These are phyloP conservation scores for Sebastes hubbsi DNA, from an alignment of 2,797 vertebrate genomes.

Conservation along the genomic window DNA sequence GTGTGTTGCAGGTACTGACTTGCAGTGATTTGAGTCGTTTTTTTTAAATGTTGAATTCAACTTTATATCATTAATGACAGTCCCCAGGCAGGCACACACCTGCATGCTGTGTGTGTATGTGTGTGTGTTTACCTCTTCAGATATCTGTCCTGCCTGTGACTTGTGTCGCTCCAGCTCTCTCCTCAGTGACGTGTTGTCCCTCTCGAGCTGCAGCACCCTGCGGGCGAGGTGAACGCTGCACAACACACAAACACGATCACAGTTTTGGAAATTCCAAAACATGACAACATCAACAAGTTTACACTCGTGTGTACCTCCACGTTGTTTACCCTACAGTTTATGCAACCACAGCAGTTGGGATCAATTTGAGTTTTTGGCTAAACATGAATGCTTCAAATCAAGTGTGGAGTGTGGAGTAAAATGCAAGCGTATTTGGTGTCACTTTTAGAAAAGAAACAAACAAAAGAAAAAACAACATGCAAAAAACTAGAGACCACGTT, in stretches of 20 bases:
- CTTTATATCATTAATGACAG: background rate
- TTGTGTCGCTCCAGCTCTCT: conserved; percentile 91
- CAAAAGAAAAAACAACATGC: background rate
- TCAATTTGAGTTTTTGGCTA: conserved; percentile 1
- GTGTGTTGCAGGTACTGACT: conserved; percentile 31
- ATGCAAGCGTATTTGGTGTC: background rate
- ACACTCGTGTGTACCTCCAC: conserved; percentile 4
- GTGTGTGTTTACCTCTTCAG: conserved; percentile 86
- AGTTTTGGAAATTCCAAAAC: conserved; percentile 47
- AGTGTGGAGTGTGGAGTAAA: too few relatives aligned
- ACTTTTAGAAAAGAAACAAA: background rate
- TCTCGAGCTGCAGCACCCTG: conserved; percentile 94
- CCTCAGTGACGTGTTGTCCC: conserved; percentile 90
- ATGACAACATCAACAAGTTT: conserved; percentile 47
- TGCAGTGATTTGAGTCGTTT: background rate
- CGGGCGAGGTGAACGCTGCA: conserved; percentile 96
- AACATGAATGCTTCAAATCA: background rate
- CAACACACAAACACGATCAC: conserved; percentile 35
- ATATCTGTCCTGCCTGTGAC: conserved; percentile 85
- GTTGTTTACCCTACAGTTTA: background rate
- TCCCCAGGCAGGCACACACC: background rate
- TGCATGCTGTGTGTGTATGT: background rate
- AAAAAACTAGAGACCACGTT: background rate
- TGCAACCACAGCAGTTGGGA: background rate
- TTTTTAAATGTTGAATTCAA: background rate